These are phyloP conservation scores for Caenorhabditis macrosperma DNA, from an alignment of 2,888 invertebrate genomes.

Conservation along the genomic window DNA sequence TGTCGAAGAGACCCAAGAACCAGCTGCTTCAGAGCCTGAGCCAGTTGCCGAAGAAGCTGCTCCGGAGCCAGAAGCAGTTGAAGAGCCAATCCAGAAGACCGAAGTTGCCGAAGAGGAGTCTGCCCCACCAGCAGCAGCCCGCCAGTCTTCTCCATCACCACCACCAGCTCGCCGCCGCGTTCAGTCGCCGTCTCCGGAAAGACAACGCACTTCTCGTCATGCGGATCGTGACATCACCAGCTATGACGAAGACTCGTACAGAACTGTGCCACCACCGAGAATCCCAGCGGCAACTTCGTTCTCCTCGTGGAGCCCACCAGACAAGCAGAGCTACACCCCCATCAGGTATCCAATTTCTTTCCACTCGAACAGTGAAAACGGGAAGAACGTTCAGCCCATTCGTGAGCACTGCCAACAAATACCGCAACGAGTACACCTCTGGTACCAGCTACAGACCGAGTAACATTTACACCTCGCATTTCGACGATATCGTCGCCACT, in stretches of 20 bases:
- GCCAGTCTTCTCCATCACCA: constrained; percentile 68
- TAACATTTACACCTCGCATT: constrained; percentile 76
- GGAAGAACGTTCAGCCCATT: constrained; percentile 68
- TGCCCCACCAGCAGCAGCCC: constrained; percentile 56
- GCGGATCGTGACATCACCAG: constrained; percentile 69
- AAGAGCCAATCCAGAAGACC: constrained; percentile 54
- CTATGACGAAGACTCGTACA: constrained; percentile 75
- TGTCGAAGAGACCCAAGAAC: constrained; percentile 54
- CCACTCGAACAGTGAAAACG: too few relatives aligned
- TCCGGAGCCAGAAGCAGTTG: constrained; percentile 55
- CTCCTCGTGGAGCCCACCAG: constrained; percentile 78
- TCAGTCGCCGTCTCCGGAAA: constrained; percentile 69
- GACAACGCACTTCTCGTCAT: constrained; percentile 55
- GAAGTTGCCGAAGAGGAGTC: constrained; percentile 53
- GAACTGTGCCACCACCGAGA: constrained; percentile 75
- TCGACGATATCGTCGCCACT: constrained; percentile 78
- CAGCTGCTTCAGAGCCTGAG: constrained; percentile 54
- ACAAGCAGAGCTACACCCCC: constrained; percentile 76
- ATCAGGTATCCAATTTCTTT: constrained; percentile 65
- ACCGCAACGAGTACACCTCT: constrained; percentile 75
- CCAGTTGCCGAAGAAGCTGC: constrained; percentile 60
- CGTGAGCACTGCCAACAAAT: constrained; percentile 74
- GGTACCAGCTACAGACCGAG: constrained; percentile 69
- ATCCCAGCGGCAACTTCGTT: constrained; percentile 77
- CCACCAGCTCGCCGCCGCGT: constrained; percentile 70